phyloP scores from a whole-genome alignment of 2,888 invertebrate genomes.

The Hermaeophaga mercurialis region DNA sequence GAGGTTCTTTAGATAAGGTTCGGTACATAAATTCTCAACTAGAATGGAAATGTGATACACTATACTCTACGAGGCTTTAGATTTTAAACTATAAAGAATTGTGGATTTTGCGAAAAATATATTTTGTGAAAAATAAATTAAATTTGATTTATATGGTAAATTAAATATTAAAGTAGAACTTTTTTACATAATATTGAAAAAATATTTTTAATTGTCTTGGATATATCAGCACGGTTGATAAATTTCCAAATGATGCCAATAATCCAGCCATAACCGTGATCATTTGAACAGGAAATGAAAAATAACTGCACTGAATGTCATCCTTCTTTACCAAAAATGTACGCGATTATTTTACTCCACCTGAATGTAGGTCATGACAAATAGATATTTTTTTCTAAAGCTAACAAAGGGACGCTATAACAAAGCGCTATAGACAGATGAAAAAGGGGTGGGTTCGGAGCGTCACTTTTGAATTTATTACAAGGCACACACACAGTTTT shows the following conservation, averaged over 20 bases:
- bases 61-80: neutral
- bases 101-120: no score
- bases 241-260: no score
- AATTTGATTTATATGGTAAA: no score
- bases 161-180: no score
- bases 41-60: conserved; percentile 10
- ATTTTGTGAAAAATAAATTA: no score
- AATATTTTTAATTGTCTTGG: no score
- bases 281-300: conserved; percentile 10
- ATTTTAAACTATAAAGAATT: neutral
- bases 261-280: no score
- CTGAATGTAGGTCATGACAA: conserved; percentile 33
- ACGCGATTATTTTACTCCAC: conserved; percentile 17
- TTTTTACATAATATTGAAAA: no score
- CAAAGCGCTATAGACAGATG: conserved; percentile 25
- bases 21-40: conserved; percentile 9
- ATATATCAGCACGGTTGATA: no score
- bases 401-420: conserved; percentile 29
- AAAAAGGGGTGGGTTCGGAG: conserved; percentile 26
- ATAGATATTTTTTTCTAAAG: conserved; percentile 30
- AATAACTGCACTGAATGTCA: conserved; percentile 11
- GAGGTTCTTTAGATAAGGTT: conserved; percentile 17
- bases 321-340: conserved; percentile 15
- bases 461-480: conserved; percentile 29
- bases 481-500: conserved; percentile 5